Conservation (phyloP, 92 coral and sea anemone genomes). For the Parazoanthus swiftii region DNA sequence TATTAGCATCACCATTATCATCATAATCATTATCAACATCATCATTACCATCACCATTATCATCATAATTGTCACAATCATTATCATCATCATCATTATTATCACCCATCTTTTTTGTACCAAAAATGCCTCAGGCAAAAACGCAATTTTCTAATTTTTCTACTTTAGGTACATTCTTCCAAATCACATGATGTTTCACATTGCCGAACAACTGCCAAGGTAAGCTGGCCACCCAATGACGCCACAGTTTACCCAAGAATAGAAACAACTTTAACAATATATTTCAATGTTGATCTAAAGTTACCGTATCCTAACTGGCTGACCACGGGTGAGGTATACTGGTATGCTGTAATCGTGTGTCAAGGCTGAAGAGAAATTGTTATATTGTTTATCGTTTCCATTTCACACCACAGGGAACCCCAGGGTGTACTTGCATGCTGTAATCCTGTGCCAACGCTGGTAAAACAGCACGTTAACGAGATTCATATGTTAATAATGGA, state of each 20-base stretch:
- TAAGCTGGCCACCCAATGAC: slow-evolving; percentile 24
- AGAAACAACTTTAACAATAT: too few species aligned
- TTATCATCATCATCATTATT: background rate
- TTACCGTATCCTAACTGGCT: too few species aligned
- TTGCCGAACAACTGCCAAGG: slow-evolving; percentile 85
- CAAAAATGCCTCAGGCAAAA: too few species aligned
- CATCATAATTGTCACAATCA: background rate
- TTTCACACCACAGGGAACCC: slow-evolving; percentile 64
- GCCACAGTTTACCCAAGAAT: background rate
- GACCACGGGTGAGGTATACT: too few species aligned
- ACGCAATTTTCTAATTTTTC: background rate
- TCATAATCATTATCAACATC: background rate
- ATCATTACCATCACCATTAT: slow-evolving; percentile 1
- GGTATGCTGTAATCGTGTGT: background rate
- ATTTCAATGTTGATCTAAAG: too few species aligned
- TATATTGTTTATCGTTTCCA: background rate
- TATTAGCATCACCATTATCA: slow-evolving; percentile 6
- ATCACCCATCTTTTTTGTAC: background rate
- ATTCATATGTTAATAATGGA: slow-evolving; percentile 81
- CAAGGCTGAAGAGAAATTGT: too few species aligned
- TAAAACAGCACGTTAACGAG: slow-evolving; percentile 86
- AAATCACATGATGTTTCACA: slow-evolving; percentile 92
- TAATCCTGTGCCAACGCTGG: slow-evolving; percentile 91
- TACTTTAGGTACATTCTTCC: slow-evolving; percentile 82
- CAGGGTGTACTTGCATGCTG: slow-evolving; percentile 96